Conservation (phyloP, 35 echinoderm and acorn worm species). For the Chiridota heheva region DNA sequence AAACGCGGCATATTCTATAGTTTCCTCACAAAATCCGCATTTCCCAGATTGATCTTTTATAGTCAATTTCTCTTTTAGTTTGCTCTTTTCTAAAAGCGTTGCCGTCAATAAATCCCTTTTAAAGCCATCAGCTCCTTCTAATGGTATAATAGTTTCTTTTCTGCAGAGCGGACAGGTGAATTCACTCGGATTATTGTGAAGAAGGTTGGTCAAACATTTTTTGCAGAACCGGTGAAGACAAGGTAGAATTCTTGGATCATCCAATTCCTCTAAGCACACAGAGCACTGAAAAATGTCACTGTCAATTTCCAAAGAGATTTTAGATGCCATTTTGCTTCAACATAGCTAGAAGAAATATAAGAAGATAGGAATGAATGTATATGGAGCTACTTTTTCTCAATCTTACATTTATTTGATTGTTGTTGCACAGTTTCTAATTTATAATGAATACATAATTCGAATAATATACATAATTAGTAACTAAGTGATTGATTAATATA, state of each 20-base stretch:
- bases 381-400: no score
- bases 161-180: slow-evolving; percentile 6
- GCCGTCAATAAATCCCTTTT: slow-evolving; percentile 33
- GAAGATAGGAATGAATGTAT: no score
- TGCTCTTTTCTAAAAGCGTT: slow-evolving; percentile 10
- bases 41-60: background rate
- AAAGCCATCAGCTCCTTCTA: slow-evolving; percentile 4
- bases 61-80: background rate
- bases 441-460: no score
- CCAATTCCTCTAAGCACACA: slow-evolving; percentile 14
- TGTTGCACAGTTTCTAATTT: no score
- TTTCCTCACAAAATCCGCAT: slow-evolving; percentile 4
- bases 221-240: slow-evolving; percentile 27
- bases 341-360: no score
- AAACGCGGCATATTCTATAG: background rate
- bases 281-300: slow-evolving; percentile 12
- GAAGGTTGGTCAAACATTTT: background rate
- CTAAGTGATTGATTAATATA: no score
- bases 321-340: no score
- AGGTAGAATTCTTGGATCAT: slow-evolving; percentile 7
- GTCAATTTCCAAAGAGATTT: no score
- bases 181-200: background rate
- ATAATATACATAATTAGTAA: no score
- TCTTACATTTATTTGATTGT: no score
- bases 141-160: background rate